Conservation (phyloP, 2,797 vertebrate genomes). For the Philypnodon macrostomus region DNA sequence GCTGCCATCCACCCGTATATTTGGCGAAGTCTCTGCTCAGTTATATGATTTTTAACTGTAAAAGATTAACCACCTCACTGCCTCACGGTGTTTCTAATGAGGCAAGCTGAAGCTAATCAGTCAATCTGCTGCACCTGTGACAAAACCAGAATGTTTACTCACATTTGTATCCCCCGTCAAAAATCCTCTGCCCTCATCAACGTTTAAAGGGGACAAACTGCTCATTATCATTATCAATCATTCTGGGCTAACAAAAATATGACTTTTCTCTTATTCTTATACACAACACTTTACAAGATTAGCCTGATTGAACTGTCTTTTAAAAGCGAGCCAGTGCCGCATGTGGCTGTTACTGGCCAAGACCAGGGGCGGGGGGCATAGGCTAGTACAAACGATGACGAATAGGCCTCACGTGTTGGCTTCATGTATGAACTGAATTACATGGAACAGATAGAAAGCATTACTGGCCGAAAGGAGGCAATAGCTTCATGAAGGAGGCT, state of each 20-base stretch:
- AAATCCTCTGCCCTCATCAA: slow-evolving; percentile 5
- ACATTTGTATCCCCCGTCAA: not conserved
- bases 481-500: too few relatives aligned
- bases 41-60: not conserved
- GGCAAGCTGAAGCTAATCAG: slow-evolving; percentile 3
- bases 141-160: slow-evolving; percentile 12
- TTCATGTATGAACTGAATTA: slow-evolving; percentile 18
- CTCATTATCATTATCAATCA: slow-evolving; percentile 28
- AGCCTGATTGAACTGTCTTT: slow-evolving; percentile 30
- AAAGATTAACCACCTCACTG: slow-evolving; percentile 6
- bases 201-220: slow-evolving; percentile 15
- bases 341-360: slow-evolving; percentile 20
- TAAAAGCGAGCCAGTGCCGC: slow-evolving; percentile 7
- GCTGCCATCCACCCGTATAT: slow-evolving; percentile 1
- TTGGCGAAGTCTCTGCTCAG: slow-evolving; percentile 1
- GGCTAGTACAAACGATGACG: slow-evolving; percentile 40
- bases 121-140: slow-evolving; percentile 13
- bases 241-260: slow-evolving; percentile 22
- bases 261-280: slow-evolving; percentile 30
- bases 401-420: slow-evolving; percentile 17
- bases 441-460: slow-evolving; percentile 23
- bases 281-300: slow-evolving; percentile 15
- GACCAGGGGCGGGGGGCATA: too few relatives aligned
- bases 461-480: slow-evolving; percentile 17
- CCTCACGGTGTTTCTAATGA: slow-evolving; percentile 10